Conservation (phyloP, 1,140 invertebrate species). For the Dreissena rostriformis region DNA sequence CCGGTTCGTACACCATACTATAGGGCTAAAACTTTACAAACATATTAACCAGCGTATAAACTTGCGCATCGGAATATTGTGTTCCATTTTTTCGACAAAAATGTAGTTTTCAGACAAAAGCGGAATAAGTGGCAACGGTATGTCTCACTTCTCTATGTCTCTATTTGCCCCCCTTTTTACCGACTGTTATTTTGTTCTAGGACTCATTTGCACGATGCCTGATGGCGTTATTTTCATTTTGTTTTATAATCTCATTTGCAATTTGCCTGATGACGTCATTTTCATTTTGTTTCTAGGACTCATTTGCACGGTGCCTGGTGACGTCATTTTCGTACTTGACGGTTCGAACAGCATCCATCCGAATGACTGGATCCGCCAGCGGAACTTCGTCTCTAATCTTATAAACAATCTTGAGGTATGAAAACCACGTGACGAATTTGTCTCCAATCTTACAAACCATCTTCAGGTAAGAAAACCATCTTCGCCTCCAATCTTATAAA, state of each 20-base stretch:
- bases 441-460: not conserved
- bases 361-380: conserved; percentile 60
- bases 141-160: too few relatives aligned
- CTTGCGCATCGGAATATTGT: too few relatives aligned
- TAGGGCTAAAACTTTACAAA: too few relatives aligned
- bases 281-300: conserved; percentile 44
- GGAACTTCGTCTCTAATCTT: conserved; percentile 58
- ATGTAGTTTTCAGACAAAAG: too few relatives aligned
- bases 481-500: not conserved
- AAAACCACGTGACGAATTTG: not conserved
- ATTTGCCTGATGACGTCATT: not conserved
- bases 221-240: not conserved
- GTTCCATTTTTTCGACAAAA: too few relatives aligned
- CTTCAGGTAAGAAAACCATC: too few relatives aligned
- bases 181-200: too few relatives aligned
- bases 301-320: conserved; percentile 63
- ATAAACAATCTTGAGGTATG: conserved; percentile 61
- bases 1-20: too few relatives aligned
- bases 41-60: too few relatives aligned
- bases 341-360: conserved; percentile 67
- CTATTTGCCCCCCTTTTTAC: too few relatives aligned
- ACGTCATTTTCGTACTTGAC: conserved; percentile 68
- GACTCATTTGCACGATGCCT: not conserved
- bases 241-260: not conserved
- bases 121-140: too few relatives aligned